A percentile compares a stretch with the other conserved stretches of the same genome.
phyloP scores from a whole-genome alignment of 2,797 vertebrate species.

The Diceros bicornis region DNA sequence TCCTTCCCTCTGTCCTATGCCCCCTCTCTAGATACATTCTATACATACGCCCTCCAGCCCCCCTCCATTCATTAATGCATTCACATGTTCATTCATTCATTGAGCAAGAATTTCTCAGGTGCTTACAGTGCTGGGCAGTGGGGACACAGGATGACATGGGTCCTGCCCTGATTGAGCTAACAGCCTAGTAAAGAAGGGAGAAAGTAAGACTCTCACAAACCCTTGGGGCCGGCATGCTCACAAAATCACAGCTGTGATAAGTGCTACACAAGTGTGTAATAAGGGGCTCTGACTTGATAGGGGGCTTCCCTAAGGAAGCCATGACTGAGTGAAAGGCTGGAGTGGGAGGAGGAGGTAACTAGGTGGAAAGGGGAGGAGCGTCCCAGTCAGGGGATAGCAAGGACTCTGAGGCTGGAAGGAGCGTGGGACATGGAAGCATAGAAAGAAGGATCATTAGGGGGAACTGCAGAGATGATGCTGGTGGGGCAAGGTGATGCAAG shows the following conservation, averaged over 20 bases:
- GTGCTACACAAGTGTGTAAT: rapidly evolving
- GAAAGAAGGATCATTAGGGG: not conserved
- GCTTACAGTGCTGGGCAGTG: not conserved
- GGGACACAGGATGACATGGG: not conserved
- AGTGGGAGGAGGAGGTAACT: not conserved
- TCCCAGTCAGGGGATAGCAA: not conserved
- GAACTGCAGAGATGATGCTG: not conserved
- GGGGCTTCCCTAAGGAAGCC: not conserved
- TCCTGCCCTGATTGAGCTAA: too few relatives aligned
- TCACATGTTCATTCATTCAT: not conserved
- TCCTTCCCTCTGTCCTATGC: not conserved
- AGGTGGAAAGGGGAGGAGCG: too few relatives aligned
- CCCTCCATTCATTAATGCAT: not conserved
- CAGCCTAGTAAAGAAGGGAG: not conserved
- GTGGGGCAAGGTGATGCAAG: too few relatives aligned
- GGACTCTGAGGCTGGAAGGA: not conserved
- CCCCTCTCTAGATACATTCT: not conserved
- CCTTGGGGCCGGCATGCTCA: not conserved
- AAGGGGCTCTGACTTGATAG: not conserved
- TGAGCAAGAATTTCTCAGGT: not conserved
- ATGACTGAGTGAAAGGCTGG: not conserved
- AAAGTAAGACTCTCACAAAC: too few relatives aligned
- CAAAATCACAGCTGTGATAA: not conserved
- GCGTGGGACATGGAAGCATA: not conserved
- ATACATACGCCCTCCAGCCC: too few relatives aligned